A percentile compares a stretch with the other conserved stretches of the same genome.
Evolutionary conservation across 2,113 vertebrate genomes (phyloP).

Genomic region (Panthera uncia): DNA sequence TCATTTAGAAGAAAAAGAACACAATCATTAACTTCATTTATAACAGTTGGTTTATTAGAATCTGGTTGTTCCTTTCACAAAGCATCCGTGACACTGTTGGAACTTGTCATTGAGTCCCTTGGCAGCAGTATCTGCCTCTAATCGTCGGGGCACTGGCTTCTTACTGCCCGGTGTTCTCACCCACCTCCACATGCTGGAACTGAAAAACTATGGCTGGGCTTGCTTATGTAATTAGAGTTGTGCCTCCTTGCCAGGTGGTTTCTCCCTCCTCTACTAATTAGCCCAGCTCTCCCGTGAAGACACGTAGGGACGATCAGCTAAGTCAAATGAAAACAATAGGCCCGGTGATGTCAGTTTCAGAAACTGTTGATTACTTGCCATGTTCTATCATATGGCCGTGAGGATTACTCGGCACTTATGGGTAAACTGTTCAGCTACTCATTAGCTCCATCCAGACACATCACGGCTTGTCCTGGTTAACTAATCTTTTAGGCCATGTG

Average conservation of each 20-base stretch:
- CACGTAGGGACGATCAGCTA: slow-evolving; percentile 73
- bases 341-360: slow-evolving; percentile 75
- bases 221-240: slow-evolving; percentile 57
- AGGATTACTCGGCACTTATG: slow-evolving; percentile 75
- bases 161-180: slow-evolving; percentile 37
- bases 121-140: slow-evolving; percentile 35
- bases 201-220: slow-evolving; percentile 58
- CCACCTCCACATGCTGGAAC: slow-evolving; percentile 30
- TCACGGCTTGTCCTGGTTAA: slow-evolving; percentile 61
- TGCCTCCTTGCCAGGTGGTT: slow-evolving; percentile 68
- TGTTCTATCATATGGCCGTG: slow-evolving; percentile 69
- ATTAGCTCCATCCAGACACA: slow-evolving; percentile 62
- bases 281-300: slow-evolving; percentile 72
- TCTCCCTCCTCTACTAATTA: slow-evolving; percentile 66
- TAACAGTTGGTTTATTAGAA: not conserved
- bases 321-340: slow-evolving; percentile 76
- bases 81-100: slow-evolving; percentile 20
- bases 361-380: slow-evolving; percentile 75
- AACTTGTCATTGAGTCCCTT: slow-evolving; percentile 50
- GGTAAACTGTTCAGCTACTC: slow-evolving; percentile 74
- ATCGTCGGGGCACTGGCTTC: slow-evolving; percentile 44
- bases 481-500: slow-evolving; percentile 61
- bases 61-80: slow-evolving; percentile 35
- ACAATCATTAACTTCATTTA: not conserved
- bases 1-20: slow-evolving; percentile 21